These are phyloP conservation scores for Stenodema calcarata DNA, from an alignment of 2,888 invertebrate genomes.

Conservation along the genomic window DNA sequence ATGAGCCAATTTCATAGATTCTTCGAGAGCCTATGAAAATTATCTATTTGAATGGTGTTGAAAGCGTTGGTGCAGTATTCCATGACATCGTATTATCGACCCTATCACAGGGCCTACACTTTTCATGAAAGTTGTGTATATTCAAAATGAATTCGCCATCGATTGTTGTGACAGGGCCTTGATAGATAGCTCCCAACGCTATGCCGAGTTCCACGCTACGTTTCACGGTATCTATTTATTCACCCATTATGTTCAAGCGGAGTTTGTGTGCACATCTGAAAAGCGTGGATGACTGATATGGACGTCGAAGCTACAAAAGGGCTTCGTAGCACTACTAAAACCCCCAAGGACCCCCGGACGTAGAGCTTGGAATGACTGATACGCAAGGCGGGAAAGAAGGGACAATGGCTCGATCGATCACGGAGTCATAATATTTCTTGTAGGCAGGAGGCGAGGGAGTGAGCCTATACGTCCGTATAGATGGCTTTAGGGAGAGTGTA, in stretches of 20 bases:
- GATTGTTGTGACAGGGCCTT: background rate
- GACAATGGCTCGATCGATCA: constrained; percentile 47
- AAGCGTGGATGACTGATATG: constrained; percentile 35
- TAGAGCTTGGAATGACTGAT: constrained; percentile 11
- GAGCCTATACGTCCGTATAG: background rate
- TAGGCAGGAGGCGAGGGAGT: background rate
- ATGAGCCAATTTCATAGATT: too few species aligned
- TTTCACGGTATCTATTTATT: constrained; percentile 32
- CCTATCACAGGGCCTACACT: too few species aligned
- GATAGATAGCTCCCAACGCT: background rate
- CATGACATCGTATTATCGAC: too few species aligned
- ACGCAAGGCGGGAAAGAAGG: constrained; percentile 8
- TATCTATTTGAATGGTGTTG: too few species aligned
- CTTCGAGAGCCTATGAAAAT: too few species aligned
- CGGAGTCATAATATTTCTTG: constrained; percentile 44
- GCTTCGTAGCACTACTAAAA: background rate
- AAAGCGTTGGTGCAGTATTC: too few species aligned
- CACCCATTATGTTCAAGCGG: constrained; percentile 13
- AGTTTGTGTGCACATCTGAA: constrained; percentile 21
- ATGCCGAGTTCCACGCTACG: background rate
- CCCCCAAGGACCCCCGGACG: background rate
- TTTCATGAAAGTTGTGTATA: background rate
- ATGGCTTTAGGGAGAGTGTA: background rate
- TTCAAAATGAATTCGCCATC: constrained; percentile 11
- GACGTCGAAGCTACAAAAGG: background rate